Base-by-base conservation (phyloP, 2,888 invertebrate genomes). In the Ceraclea dissimilis region DNA sequence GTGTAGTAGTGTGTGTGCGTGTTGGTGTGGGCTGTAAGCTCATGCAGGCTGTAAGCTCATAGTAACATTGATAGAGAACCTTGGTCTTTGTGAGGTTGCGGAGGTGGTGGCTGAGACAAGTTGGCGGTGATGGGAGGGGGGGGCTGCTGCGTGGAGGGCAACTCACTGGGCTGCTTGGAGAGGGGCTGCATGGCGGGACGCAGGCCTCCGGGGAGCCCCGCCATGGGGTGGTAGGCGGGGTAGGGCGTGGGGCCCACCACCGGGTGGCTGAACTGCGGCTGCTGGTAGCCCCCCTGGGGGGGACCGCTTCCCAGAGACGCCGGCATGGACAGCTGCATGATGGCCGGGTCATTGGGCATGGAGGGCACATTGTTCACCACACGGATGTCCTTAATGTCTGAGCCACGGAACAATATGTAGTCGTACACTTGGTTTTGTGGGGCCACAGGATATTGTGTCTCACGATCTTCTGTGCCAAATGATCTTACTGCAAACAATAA, bases 371-470 rank as follows among this genome's bases (percentile, higher is more conserved):
- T 89, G 74, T 90, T 93, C 60, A 98, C 89, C 51, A 99, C 95
- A 71, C 95, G 85, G 68, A 99, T 93, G 73, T 99, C 98, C 78
- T 99, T 99, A 69, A 99, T 99, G 73, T 99, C 99, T 63, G 93
- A 88, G 49, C 98, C 98, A 64, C 97, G 85, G 77, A 99, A 99
- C 65, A 99, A 83, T 68, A 99, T 99, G 75, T 96, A 99, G 71
- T 99, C 98, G 73, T 97, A 99, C 54, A 98, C 90, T 74, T 99
- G 97, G 76, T 93, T 94, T 72, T 97, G 90, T 18, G 96, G 93
- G 52, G 96, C 92, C 56, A 99, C 95, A 60, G 94, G 94, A 70
- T 89, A 91, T 69, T 93, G 91, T 4, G 96, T 92, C 67, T 95
- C 94, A 49, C 99, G 83, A 70, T 98, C 96, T 76, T 99, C 99